Evolutionary conservation across 1,140 invertebrate species (phyloP).

Genomic region (Gerris buenoi): DNA sequence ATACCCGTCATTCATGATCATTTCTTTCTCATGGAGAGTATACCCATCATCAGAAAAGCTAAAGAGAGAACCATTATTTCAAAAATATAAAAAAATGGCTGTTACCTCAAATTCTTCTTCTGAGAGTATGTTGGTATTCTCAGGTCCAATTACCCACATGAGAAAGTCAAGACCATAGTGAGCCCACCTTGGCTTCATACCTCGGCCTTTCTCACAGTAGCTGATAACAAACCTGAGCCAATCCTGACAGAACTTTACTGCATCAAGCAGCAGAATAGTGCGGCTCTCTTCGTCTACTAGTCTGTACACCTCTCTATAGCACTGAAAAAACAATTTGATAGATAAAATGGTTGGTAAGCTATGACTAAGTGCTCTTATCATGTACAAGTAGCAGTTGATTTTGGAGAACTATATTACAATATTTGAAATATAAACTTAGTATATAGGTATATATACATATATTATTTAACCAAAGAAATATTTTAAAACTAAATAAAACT

Average conservation of each 20-base stretch:
- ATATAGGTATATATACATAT: too few species aligned
- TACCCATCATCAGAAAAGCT: too few species aligned
- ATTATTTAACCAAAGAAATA: too few species aligned
- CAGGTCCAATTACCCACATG: conserved; percentile 62
- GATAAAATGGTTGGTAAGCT: too few species aligned
- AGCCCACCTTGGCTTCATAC: conserved; percentile 68
- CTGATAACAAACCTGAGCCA: conserved; percentile 78
- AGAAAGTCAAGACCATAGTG: conserved; percentile 74
- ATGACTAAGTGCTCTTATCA: too few species aligned
- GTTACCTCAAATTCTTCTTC: conserved; percentile 58
- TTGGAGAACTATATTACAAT: too few species aligned
- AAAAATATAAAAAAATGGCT: background rate
- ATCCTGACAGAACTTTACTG: conserved; percentile 60
- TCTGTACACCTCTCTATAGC: conserved; percentile 62
- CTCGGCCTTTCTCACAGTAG: conserved; percentile 65
- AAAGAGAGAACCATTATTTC: too few species aligned
- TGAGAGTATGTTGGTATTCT: conserved; percentile 53
- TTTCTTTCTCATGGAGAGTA: too few species aligned
- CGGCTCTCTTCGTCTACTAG: conserved; percentile 37
- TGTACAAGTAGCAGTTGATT: too few species aligned
- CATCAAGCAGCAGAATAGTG: conserved; percentile 30
- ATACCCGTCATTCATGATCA: too few species aligned
- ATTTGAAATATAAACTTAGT: background rate
- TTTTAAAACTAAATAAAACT: too few species aligned
- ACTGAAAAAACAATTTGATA: conserved; percentile 38